Percentiles rank a stretch among this genome's conserved stretches.
Conservation (phyloP, 1,140 invertebrate genomes). For the Dinoponera quadriceps region DNA sequence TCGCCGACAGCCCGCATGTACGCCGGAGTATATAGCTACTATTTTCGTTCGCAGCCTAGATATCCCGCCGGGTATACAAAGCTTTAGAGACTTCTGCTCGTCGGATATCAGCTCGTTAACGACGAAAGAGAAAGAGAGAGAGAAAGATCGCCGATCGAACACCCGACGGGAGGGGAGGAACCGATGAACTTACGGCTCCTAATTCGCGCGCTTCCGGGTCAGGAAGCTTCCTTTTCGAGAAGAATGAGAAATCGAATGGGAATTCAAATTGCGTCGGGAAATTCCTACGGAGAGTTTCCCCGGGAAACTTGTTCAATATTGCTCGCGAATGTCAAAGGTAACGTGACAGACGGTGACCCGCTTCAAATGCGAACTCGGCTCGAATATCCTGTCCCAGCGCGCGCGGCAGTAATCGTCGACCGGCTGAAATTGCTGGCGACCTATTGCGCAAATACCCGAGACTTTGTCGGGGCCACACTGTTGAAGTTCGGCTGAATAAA, state of each 20-base stretch:
- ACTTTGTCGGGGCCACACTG: background rate
- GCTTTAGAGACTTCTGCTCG: background rate
- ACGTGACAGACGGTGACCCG: background rate
- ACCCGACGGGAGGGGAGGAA: too few species aligned
- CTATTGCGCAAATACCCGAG: background rate
- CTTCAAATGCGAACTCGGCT: background rate
- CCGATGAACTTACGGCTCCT: too few species aligned
- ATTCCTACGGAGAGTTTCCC: too few species aligned
- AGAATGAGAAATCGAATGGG: too few species aligned
- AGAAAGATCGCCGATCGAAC: too few species aligned
- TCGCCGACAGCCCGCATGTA: too few species aligned
- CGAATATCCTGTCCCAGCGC: background rate
- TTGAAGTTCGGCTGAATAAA: slow-evolving; percentile 45
- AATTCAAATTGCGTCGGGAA: too few species aligned
- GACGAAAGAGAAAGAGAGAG: background rate
- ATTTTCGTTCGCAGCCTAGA: slow-evolving; percentile 17
- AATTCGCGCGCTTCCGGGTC: too few species aligned
- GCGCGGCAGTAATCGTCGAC: too few species aligned
- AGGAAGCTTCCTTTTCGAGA: too few species aligned
- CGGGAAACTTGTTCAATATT: too few species aligned
- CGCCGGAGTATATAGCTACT: background rate
- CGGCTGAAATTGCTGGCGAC: background rate
- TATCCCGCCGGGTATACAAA: background rate
- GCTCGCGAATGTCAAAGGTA: too few species aligned
- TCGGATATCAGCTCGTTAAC: background rate